A percentile compares a stretch with the other conserved stretches of the same genome.
Evolutionary conservation across 2,113 vertebrate species (phyloP).

Genomic region (Psephotus haematonotus): DNA sequence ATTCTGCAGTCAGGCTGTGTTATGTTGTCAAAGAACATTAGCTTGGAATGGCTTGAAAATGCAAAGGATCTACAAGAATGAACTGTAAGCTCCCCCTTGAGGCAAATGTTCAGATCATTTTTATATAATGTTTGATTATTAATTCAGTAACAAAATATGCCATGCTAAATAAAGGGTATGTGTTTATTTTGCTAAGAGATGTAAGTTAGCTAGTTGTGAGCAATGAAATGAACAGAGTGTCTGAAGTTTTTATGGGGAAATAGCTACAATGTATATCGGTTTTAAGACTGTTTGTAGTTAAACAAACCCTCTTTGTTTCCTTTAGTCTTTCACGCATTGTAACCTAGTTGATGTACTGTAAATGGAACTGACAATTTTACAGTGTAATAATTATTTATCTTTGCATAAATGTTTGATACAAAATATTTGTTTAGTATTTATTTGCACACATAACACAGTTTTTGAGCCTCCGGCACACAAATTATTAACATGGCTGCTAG

Average conservation of each 20-base stretch:
- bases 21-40: slow-evolving; percentile 69
- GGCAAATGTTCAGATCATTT: slow-evolving; percentile 77
- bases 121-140: slow-evolving; percentile 74
- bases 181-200: slow-evolving; percentile 76
- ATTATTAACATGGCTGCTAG: background rate
- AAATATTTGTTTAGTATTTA: slow-evolving; percentile 72
- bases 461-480: background rate
- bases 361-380: slow-evolving; percentile 70
- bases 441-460: slow-evolving; percentile 40
- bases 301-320: slow-evolving; percentile 50
- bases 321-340: slow-evolving; percentile 64
- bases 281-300: slow-evolving; percentile 61
- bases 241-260: slow-evolving; percentile 58
- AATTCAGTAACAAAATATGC: slow-evolving; percentile 71
- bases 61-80: slow-evolving; percentile 75
- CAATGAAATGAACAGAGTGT: slow-evolving; percentile 42
- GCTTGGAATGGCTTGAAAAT: slow-evolving; percentile 84
- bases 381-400: slow-evolving; percentile 78
- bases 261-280: slow-evolving; percentile 43
- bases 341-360: slow-evolving; percentile 67
- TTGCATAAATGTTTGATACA: slow-evolving; percentile 80
- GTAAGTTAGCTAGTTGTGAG: slow-evolving; percentile 51
- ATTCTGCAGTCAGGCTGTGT: slow-evolving; percentile 60
- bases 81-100: slow-evolving; percentile 82
- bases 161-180: slow-evolving; percentile 73